Percentiles rank a stretch among this genome's conserved stretches.
Evolutionary conservation across 2,888 invertebrate genomes (phyloP).

Genomic region (Caenorhabditis sp.): DNA sequence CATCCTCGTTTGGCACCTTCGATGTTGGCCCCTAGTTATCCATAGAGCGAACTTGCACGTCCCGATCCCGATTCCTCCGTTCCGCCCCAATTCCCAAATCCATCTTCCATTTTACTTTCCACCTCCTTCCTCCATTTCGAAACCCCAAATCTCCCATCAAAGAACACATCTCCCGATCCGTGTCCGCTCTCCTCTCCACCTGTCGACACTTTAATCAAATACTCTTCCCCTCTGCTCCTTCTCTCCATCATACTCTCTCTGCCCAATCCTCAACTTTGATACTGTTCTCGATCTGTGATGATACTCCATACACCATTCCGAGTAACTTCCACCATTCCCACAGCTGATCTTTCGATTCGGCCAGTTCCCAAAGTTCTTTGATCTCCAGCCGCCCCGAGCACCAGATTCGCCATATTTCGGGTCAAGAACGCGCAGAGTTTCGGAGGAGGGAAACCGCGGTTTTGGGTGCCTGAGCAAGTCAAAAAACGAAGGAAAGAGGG

Average conservation of each 20-base stretch:
- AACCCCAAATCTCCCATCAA: background rate
- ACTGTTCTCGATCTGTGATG: conserved; percentile 6
- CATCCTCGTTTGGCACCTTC: background rate
- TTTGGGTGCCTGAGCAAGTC: conserved; percentile 3
- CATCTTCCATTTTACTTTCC: too few species aligned
- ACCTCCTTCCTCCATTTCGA: background rate
- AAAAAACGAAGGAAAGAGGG: background rate
- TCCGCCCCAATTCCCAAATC: too few species aligned
- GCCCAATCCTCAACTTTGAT: background rate
- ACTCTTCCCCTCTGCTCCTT: background rate
- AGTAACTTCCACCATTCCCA: too few species aligned
- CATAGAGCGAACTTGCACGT: too few species aligned
- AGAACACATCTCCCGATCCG: too few species aligned
- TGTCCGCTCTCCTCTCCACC: too few species aligned
- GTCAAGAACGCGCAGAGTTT: background rate
- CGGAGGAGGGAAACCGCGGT: background rate
- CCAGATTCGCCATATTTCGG: background rate
- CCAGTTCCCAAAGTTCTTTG: background rate
- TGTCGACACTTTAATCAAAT: background rate
- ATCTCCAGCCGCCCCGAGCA: background rate
- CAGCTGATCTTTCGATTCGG: background rate
- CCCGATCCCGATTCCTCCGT: too few species aligned
- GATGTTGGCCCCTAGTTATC: background rate
- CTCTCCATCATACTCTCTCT: too few species aligned
- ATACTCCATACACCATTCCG: background rate